Conservation (phyloP, 2,888 invertebrate species). For the Tinea pellionella region DNA sequence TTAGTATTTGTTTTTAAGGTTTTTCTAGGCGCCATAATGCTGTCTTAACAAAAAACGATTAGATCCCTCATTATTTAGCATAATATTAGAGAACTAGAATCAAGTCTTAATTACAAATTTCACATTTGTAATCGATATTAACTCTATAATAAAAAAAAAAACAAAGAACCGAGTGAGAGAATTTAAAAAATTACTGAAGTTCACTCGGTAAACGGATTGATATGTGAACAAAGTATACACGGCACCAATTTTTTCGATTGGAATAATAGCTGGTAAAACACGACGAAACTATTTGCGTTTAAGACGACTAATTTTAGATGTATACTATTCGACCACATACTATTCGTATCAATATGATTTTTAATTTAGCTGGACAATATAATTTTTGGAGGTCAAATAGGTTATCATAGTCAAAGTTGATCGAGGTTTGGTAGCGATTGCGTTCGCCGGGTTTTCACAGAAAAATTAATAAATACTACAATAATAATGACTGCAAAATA, state of each 20-base stretch:
- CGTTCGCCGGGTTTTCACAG: neutral
- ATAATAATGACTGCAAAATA: slow-evolving; percentile 56
- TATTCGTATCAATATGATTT: neutral
- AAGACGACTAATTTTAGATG: neutral
- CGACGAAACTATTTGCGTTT: neutral
- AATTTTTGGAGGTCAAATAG: slow-evolving; percentile 10
- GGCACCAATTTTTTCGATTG: too few relatives aligned
- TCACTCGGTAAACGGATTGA: too few relatives aligned
- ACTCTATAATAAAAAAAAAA: too few relatives aligned
- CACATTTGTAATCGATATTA: too few relatives aligned
- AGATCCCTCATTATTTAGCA: too few relatives aligned
- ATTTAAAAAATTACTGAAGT: neutral
- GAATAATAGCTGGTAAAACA: neutral
- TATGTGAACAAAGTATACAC: too few relatives aligned
- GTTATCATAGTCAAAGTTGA: slow-evolving; percentile 7
- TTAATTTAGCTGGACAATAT: neutral
- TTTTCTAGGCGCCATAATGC: too few relatives aligned
- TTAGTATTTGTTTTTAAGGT: too few relatives aligned
- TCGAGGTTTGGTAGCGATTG: neutral
- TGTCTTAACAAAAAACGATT: too few relatives aligned
- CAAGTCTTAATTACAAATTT: too few relatives aligned
- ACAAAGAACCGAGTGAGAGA: too few relatives aligned
- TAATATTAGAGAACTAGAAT: too few relatives aligned
- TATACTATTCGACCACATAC: neutral
- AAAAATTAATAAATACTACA: neutral